These are phyloP conservation scores for Bactericera cockerelli DNA, from an alignment of 1,140 invertebrate genomes.

Conservation along the genomic window DNA sequence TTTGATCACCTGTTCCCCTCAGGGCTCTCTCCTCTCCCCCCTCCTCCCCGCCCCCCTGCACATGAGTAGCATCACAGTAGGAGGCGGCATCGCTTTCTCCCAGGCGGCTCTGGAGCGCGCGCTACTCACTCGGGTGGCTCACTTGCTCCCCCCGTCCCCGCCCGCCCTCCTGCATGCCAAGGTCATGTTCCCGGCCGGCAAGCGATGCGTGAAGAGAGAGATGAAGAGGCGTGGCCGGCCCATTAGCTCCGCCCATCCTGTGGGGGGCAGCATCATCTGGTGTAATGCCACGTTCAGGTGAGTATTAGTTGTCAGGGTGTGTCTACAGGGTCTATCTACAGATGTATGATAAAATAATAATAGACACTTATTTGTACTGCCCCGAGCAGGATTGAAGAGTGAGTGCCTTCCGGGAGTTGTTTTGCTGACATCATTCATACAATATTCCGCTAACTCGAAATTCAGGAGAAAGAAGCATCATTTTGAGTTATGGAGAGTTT, in stretches of 20 bases:
- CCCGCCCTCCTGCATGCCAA: conserved; percentile 14
- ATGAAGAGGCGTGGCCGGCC: conserved; percentile 24
- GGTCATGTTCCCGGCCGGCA: neutral
- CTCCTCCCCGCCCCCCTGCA: conserved; percentile 51
- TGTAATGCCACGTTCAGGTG: conserved; percentile 32
- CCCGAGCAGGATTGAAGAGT: too few relatives aligned
- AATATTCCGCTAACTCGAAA: too few relatives aligned
- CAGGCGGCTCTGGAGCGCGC: conserved; percentile 41
- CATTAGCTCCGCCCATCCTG: conserved; percentile 31
- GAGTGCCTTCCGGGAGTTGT: too few relatives aligned
- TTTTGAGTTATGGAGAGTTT: too few relatives aligned
- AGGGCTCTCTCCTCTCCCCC: conserved; percentile 56
- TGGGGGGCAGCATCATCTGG: conserved; percentile 45
- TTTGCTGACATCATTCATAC: too few relatives aligned
- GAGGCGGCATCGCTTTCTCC: conserved; percentile 43
- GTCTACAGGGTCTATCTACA: too few relatives aligned
- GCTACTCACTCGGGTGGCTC: conserved; percentile 8
- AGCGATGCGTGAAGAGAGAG: conserved; percentile 15
- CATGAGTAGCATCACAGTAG: conserved; percentile 53
- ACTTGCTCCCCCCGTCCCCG: neutral
- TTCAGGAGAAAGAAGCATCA: too few relatives aligned
- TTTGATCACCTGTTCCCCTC: conserved; percentile 20
- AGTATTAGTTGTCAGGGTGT: too few relatives aligned
- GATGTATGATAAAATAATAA: too few relatives aligned
- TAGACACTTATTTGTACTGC: too few relatives aligned